A percentile compares a stretch with the other conserved stretches of the same genome.
These are phyloP conservation scores for Microplitis deprimator DNA, from an alignment of 2,888 invertebrate species.

Conservation along the genomic window DNA sequence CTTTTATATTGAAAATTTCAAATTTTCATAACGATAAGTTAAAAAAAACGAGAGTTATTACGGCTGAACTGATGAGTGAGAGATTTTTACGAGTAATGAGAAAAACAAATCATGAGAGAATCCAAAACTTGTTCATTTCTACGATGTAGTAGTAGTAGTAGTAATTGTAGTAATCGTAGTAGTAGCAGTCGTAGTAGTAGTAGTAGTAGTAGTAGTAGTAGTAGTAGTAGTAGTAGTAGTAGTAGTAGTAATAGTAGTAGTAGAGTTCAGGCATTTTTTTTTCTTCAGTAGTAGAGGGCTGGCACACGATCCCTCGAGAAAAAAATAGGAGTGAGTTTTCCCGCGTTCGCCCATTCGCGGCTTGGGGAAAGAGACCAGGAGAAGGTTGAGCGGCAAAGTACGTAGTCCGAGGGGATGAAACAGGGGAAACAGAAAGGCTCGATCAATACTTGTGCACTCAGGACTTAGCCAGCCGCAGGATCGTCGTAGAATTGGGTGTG, in stretches of 20 bases:
- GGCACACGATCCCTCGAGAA: constrained; percentile 29
- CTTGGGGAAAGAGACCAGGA: constrained; percentile 41
- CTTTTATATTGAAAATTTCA: too few relatives aligned
- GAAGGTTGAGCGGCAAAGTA: constrained; percentile 21
- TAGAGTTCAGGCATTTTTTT: constrained; percentile 5
- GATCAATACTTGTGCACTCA: constrained; percentile 68
- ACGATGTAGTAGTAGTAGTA: too few relatives aligned
- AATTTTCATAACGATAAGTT: too few relatives aligned
- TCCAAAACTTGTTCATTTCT: too few relatives aligned
- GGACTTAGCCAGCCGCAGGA: constrained; percentile 45
- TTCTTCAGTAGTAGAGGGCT: not conserved
- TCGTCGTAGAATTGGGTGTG: constrained; percentile 38
- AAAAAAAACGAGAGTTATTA: too few relatives aligned
- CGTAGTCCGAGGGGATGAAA: constrained; percentile 21
- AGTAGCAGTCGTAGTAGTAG: not conserved
- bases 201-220: not conserved
- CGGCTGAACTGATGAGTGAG: too few relatives aligned
- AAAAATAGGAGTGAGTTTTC: constrained; percentile 56
- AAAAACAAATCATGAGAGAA: too few relatives aligned
- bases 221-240: not conserved
- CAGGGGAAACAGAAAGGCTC: constrained; percentile 38
- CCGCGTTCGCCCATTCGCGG: constrained; percentile 50
- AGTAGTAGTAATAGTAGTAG: not conserved
- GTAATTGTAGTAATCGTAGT: too few relatives aligned
- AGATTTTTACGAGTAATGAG: too few relatives aligned